Base-by-base conservation (phyloP, 2,888 invertebrate species). In the Timema podura region DNA sequence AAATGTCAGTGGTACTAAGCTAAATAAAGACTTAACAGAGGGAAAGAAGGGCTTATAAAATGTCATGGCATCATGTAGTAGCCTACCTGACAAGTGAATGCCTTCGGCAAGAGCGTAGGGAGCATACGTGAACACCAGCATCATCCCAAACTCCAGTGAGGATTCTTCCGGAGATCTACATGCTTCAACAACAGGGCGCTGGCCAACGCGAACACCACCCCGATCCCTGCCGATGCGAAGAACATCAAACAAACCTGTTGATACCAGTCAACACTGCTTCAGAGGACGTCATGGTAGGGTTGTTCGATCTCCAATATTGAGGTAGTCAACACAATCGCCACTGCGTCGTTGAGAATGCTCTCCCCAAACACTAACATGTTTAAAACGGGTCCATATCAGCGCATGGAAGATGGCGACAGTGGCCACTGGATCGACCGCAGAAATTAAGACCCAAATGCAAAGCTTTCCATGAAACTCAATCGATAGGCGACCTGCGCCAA, bases 331-430 rank as follows among this genome's bases (percentile, higher is more conserved):
- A 99, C 99, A 83, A 99, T 99, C 46, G 98, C 93, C 72, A 99
- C 95, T 48, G 98, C 98, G 86, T 99, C 99, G 83, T 99, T 99
- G 6, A 99, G 85, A 78, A 97, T 95, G 77, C 95, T 95, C 80
- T 93, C 93, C 10, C 91, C 89, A 84, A 99, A 99, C 1, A 99
- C 98, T 83, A 99, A 90, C 98, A 99, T 99, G 84, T 99, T 98
- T 0, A 99, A 85, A 6, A 99, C 92, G 0, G 97, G 97, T 81
- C 99, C 98, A 0, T 98, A 95, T 94, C 46, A 98, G 83, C 2
- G 98, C 98, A 83, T 98, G 96, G 79, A 99, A 99, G 76, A 99
- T 99, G 10, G 99, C 98, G 47, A 99, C 91, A 0, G 99, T 99
- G 6, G 98, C 98, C 0, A 99, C 98, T 0, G 99, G 99, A 84